Conservation (phyloP, 2,113 vertebrate genomes). For the Acrocephalus kingi region DNA sequence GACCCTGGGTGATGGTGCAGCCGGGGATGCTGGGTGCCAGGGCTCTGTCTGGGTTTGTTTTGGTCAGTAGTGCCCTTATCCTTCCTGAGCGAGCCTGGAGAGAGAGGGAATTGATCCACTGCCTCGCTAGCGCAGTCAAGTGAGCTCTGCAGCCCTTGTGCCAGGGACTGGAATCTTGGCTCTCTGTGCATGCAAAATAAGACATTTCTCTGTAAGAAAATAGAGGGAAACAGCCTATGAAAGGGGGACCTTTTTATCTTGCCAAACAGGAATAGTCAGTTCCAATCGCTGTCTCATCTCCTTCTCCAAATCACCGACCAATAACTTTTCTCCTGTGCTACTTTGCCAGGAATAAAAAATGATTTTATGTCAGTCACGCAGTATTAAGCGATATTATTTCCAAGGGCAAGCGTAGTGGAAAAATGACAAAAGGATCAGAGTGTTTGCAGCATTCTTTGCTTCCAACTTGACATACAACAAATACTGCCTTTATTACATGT, state of each 20-base stretch:
- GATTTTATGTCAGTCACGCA: not conserved
- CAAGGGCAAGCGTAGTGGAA: constrained; percentile 38
- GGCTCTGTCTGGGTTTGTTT: not conserved
- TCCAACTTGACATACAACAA: not conserved
- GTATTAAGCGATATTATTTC: constrained; percentile 28
- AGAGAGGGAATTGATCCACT: not conserved
- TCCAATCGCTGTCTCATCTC: constrained; percentile 36
- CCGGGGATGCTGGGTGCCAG: not conserved
- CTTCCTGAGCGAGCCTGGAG: not conserved
- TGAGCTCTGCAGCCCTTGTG: constrained; percentile 9
- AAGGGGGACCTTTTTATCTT: constrained; percentile 54
- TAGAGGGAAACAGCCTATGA: constrained; percentile 22
- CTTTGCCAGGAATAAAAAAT: constrained; percentile 31
- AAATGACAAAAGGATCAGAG: constrained; percentile 50
- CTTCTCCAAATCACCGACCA: constrained; percentile 15
- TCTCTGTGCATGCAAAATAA: constrained; percentile 30
- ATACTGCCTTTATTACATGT: not conserved
- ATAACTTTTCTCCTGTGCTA: not conserved
- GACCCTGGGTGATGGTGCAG: not conserved
- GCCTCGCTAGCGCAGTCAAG: not conserved
- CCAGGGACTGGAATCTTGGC: constrained; percentile 1
- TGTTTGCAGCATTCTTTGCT: constrained; percentile 6
- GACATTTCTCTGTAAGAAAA: constrained; percentile 47
- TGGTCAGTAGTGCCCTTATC: not conserved
- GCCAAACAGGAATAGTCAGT: constrained; percentile 45